Evolutionary conservation across 2,888 invertebrate species (phyloP), one percentile per base, ranked within the genome.

Genomic region (Alloplasta piceator): DNA sequence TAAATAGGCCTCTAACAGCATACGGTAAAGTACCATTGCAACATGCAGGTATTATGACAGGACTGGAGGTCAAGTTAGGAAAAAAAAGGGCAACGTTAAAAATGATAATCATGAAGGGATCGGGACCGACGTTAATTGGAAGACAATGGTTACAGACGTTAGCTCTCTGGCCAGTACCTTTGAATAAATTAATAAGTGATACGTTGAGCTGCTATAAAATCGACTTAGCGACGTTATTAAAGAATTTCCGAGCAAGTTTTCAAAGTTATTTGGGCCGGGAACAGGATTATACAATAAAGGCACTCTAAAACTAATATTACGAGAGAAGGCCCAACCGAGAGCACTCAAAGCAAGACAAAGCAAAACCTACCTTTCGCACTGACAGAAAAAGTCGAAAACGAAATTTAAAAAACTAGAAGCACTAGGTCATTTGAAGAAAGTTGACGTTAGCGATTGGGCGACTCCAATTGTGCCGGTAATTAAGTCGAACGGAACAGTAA

Each of bases 401-500:
- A 56, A 14, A 36, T n/a, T 56, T 6, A 56, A 56, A 36, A 26
- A 36, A 56, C 9, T 56, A 10, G 56, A 56, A 56, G n/a, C 3
- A 36, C 36, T 56, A 56, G 56, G 56, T 6, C 56, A 56, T 36
- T 7, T 56, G 6, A 36, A 56, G 26, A 7, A n/a, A 4, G 36
- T 56, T n/a, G 10, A 56, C 7, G 9, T n/a, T 3, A 67, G 73
- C 52, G 73, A 78, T 6, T 78, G 73, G 73, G 78, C 70, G 5
- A 78, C 73, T n/a, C 78, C 78, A 2, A 68, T 78, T 36, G 61
- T 78, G 10, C 78, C 78, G 16, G 52, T 78, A 5, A 12, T 73
- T 26, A 80, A 82, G 70, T 77, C 55, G n/a, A 83, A 88, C 72
- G 85, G 86, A 5, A 70, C 73, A 12, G 82, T 87, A 5, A 70